Conservation (phyloP, 2,797 vertebrate genomes). For the Neoniphon sammara region DNA sequence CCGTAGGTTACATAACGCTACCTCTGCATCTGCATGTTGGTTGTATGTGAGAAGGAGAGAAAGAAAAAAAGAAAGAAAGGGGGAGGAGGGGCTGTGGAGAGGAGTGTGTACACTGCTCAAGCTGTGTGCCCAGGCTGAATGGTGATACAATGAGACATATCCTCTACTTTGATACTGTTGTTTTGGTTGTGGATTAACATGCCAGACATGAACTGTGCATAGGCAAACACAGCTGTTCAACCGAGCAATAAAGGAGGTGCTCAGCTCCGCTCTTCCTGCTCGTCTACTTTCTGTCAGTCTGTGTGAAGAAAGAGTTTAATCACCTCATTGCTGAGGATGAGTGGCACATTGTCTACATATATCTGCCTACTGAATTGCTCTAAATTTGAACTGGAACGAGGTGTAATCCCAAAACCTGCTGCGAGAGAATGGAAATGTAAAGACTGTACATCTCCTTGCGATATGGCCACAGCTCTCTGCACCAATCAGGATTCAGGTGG, state of each 20-base stretch:
- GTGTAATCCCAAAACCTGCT: background rate
- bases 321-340: slow-evolving; percentile 18
- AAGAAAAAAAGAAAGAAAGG: too few species aligned
- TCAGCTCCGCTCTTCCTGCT: slow-evolving; percentile 2
- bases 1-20: slow-evolving; percentile 60
- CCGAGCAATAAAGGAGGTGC: slow-evolving; percentile 3
- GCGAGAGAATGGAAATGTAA: slow-evolving; percentile 2
- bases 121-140: slow-evolving; percentile 36
- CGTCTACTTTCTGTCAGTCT: slow-evolving; percentile 18
- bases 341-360: slow-evolving; percentile 13
- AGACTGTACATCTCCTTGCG: slow-evolving; percentile 30
- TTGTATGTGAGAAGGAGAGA: slow-evolving; percentile 35
- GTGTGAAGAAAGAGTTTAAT: slow-evolving; percentile 25
- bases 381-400: slow-evolving; percentile 29
- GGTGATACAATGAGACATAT: slow-evolving; percentile 55
- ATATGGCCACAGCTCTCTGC: slow-evolving; percentile 22
- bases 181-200: slow-evolving; percentile 54
- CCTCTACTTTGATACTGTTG: slow-evolving; percentile 53
- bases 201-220: slow-evolving; percentile 48
- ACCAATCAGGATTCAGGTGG: slow-evolving; percentile 79
- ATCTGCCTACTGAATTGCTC: slow-evolving; percentile 22
- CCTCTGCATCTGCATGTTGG: slow-evolving; percentile 38
- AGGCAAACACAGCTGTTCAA: slow-evolving; percentile 58
- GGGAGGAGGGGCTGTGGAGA: background rate
- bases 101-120: slow-evolving; percentile 26